These are phyloP conservation scores for Rallus crepitans DNA, from an alignment of 2,797 vertebrate species.

Conservation along the genomic window DNA sequence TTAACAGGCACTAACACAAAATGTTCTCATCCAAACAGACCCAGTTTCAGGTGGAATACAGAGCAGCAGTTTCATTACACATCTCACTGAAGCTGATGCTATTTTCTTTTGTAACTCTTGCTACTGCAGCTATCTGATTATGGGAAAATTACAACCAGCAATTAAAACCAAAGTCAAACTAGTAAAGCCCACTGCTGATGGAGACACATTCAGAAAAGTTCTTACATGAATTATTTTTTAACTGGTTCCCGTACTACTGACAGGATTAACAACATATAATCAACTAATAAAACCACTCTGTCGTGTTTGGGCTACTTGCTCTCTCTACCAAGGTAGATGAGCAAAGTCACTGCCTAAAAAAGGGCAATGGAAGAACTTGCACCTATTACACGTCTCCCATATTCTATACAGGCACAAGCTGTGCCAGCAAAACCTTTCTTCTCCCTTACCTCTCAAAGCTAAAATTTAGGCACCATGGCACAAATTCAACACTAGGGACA, in stretches of 20 bases:
- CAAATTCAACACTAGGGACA: not conserved
- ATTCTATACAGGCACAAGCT: not conserved
- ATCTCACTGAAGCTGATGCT: not conserved
- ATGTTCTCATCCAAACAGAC: not conserved
- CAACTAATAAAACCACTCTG: not conserved
- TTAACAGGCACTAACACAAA: not conserved
- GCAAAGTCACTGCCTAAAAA: not conserved
- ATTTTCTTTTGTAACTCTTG: not conserved
- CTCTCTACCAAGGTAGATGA: not conserved
- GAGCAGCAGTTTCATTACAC: not conserved
- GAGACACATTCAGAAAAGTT: not conserved
- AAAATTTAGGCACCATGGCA: not conserved
- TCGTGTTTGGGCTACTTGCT: not conserved
- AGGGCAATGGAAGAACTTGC: not conserved
- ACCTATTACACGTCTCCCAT: not conserved
- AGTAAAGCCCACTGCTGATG: not conserved
- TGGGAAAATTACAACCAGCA: not conserved
- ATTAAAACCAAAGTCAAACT: not conserved
- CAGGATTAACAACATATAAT: not conserved
- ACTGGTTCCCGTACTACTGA: not conserved
- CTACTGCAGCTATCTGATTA: not conserved
- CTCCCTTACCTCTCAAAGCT: not conserved
- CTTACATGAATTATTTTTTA: not conserved
- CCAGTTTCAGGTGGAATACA: not conserved
- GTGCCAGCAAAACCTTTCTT: not conserved